Conservation (phyloP, 2,797 vertebrate species). For the Podarcis lilfordi region DNA sequence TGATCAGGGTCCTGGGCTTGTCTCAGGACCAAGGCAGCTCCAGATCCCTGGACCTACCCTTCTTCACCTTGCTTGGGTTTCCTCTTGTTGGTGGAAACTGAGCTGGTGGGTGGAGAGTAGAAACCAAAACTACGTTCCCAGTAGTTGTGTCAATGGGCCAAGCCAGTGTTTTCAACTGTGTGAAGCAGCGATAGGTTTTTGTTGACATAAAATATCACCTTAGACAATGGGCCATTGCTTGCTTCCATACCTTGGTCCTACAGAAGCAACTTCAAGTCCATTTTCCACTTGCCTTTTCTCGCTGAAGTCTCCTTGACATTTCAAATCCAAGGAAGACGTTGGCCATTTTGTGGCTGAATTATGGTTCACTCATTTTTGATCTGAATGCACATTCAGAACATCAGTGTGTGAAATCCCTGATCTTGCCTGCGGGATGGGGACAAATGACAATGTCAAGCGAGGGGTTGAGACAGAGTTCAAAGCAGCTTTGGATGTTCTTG, state of each 20-base stretch:
- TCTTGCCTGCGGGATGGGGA: neutral
- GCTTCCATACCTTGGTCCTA: neutral
- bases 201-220: neutral
- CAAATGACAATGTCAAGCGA: neutral
- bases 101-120: too few relatives aligned
- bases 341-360: neutral
- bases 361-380: neutral
- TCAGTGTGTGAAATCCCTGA: neutral
- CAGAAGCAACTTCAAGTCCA: neutral
- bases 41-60: too few relatives aligned
- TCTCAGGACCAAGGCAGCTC: neutral
- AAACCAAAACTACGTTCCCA: neutral
- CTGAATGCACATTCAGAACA: neutral
- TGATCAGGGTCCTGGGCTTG: neutral
- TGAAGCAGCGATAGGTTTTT: neutral
- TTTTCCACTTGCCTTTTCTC: neutral
- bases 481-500: neutral
- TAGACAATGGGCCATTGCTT: neutral
- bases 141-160: neutral
- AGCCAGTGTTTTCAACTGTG: neutral
- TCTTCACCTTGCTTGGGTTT: too few relatives aligned
- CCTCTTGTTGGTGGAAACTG: too few relatives aligned
- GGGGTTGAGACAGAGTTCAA: neutral
- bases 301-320: neutral
- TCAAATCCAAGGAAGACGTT: neutral